Evolutionary conservation across 2,797 vertebrate genomes (phyloP), one percentile per base, ranked within the genome.

Genomic region (Sebastiscus tertius): DNA sequence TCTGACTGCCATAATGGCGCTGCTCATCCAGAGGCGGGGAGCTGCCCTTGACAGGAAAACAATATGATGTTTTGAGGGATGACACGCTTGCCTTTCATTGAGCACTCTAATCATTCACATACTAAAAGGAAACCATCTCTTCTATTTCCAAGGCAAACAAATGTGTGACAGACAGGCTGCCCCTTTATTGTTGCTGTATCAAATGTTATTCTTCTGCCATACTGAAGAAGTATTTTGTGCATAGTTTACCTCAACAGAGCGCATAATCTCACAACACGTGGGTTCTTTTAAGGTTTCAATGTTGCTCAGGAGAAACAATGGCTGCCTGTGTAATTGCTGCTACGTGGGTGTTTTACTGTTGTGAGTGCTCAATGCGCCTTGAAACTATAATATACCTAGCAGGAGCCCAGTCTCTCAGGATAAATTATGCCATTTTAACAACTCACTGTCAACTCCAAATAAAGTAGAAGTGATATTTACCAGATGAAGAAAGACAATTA

Each of bases 11-110:
- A 27, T 83, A 77, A 86, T 76, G 64, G 63, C 67, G 20, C 66
- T 10, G 62, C 80, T 89, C 82, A 74, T 82, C 56, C 71, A 46
- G 31, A 79, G 22, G 36, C 11, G n/a, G 13, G 39, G 49, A 59
- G 62, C 58, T 60, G 74, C 34, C 80, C 75, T 81, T 88, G 85
- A 87, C 77, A 77, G 77, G 79, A 85, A 88, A 88, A 90, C 74
- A 86, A 87, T 81, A 70, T 33, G 49, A 74, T 79, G 62, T 73
- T 83, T 74, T 72, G 69, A 83, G 24, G 69, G 67, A 77, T 70
- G 82, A 80, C 72, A 81, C 34, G 59, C 46, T 61, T 73, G 13
- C 13, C 8, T 74, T 42, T 75, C 58, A 82, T 34, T 75, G 80
- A 85, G 76, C 39, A 66, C 22, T 59, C 7, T 26, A 67, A 81